These are phyloP conservation scores for Euzetes globulus DNA, from an alignment of 2,888 invertebrate genomes.

Conservation along the genomic window DNA sequence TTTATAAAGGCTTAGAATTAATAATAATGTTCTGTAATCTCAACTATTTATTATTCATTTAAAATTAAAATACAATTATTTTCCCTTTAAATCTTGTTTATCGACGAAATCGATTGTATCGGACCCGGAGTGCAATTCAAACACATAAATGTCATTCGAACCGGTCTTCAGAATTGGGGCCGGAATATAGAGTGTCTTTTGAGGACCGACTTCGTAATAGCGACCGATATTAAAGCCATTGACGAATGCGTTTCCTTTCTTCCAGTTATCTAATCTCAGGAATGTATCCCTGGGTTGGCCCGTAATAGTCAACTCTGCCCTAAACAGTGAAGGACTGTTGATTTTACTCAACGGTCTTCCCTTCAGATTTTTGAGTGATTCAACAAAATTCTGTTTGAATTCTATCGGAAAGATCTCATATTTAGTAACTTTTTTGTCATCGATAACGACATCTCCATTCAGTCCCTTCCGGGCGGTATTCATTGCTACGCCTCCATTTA, in stretches of 20 bases:
- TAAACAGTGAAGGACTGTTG: conserved; percentile 26
- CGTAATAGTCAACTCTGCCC: background rate
- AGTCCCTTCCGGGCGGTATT: background rate
- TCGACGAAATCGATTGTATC: conserved; percentile 27
- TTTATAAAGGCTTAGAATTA: no score
- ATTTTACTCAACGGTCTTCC: background rate
- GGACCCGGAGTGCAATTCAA: conserved; percentile 36
- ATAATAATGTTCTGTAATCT: no score
- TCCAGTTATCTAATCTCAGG: conserved; percentile 70
- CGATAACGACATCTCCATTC: background rate
- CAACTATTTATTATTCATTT: no score
- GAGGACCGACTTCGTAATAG: conserved; percentile 73
- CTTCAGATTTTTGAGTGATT: background rate
- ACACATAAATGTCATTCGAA: conserved; percentile 51
- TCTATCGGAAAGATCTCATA: background rate
- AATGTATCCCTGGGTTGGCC: conserved; percentile 61
- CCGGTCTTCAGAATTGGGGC: conserved; percentile 60
- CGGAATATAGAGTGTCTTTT: conserved; percentile 73
- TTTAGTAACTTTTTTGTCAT: background rate
- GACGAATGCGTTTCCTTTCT: conserved; percentile 72
- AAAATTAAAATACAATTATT: no score
- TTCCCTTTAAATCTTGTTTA: conserved; percentile 23
- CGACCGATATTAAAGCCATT: conserved; percentile 79
- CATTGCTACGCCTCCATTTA: background rate
- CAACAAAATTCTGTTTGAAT: background rate